Conservation (phyloP, 2,113 vertebrate species). For the Mystacornis crossleyi region DNA sequence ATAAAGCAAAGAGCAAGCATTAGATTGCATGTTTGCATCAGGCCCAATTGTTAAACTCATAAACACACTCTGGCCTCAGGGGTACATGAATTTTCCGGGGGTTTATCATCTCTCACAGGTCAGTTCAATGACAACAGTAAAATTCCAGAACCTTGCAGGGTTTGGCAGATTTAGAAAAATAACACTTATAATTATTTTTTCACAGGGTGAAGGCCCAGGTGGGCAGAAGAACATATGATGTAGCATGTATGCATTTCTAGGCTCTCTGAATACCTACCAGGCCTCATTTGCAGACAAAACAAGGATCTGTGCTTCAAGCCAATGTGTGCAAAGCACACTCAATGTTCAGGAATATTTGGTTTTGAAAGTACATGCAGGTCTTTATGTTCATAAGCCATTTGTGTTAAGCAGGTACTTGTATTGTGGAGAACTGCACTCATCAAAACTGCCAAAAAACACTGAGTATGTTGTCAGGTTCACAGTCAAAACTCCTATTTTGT, state of each 20-base stretch:
- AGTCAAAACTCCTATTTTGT: background rate
- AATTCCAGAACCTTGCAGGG: background rate
- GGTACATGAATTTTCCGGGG: background rate
- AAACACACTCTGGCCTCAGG: background rate
- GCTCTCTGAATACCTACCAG: background rate
- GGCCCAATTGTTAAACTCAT: background rate
- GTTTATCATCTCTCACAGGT: background rate
- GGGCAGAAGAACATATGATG: background rate
- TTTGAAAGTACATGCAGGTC: background rate
- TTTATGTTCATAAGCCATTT: background rate
- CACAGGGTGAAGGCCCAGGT: background rate
- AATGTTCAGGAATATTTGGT: background rate
- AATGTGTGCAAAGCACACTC: background rate
- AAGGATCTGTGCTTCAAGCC: background rate
- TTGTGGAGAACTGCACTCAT: background rate
- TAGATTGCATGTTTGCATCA: background rate
- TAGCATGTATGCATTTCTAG: background rate
- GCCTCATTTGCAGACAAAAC: background rate
- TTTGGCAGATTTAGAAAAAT: background rate
- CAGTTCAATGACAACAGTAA: background rate
- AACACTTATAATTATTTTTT: background rate
- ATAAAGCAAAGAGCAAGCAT: background rate
- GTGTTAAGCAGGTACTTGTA: background rate
- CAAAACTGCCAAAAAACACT: rapidly evolving
- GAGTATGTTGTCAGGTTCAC: background rate